Base-by-base conservation (phyloP, 2,888 invertebrate species). In the Cataglyphis cursor region DNA sequence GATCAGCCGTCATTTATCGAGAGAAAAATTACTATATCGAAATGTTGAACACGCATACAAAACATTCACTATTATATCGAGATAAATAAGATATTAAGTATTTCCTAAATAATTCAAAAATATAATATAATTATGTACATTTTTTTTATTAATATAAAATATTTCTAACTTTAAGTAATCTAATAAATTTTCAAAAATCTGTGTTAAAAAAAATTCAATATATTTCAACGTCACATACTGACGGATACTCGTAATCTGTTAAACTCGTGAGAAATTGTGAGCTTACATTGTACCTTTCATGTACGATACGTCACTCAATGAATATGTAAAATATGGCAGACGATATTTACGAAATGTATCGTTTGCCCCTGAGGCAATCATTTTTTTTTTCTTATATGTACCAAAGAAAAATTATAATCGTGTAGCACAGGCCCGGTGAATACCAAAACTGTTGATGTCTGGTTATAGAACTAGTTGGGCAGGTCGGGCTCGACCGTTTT, bases 361-460 rank as follows among this genome's bases (percentile, higher is more conserved):
- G 89, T 88, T 89, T 89, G 64, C 85, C 83, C 75, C 87, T 86
- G 88, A 86, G 73, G 66, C 64, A 70, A 76, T 31, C 66, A 48
- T 66, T 64, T 76, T 82, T 62, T 85, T 61, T 66, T 83, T 61
- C 64, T 83, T 86, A 80, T n/a, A n/a, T 75, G 81, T 51, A 41
- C 44, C 8, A 57, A 24, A 54, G 59, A 85, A 86, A 89, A 86
- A 88, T 89, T 81, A 88, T 88, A 89, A 88, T 78, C 78, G 61
- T 78, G 80, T 76, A 48, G 64, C 88, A 81, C 21, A 65, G 83
- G 57, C 24, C 41, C 83, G 73, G 48, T 84, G 78, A 73, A 54
- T 68, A 59, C 78, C 86, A 85, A 86, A 88, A 89, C 84, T 76
- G 86, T 80, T 85, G 44, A 88, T 85, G 82, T 65, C 85, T 85